Percentiles rank a stretch among this genome's conserved stretches.
These are phyloP conservation scores for Laupala kohalensis DNA, from an alignment of 1,140 invertebrate genomes.

Conservation along the genomic window DNA sequence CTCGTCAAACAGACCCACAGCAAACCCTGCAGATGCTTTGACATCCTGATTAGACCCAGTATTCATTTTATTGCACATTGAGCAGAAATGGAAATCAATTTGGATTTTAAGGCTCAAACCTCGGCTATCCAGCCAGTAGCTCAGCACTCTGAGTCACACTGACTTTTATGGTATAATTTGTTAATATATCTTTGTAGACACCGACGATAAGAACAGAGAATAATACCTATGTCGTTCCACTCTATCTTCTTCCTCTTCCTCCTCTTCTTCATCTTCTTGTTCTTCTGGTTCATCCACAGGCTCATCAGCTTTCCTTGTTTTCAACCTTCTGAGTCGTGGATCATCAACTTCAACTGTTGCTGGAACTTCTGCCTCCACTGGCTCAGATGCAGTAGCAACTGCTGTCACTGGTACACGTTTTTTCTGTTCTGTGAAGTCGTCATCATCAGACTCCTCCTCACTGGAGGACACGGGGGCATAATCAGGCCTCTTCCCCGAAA, in stretches of 20 bases:
- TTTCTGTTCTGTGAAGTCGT: constrained; percentile 62
- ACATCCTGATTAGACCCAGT: too few relatives aligned
- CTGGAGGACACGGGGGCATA: constrained; percentile 71
- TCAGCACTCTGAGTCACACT: too few relatives aligned
- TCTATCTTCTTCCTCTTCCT: constrained; percentile 29
- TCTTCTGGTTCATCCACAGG: constrained; percentile 28
- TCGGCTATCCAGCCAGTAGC: too few relatives aligned
- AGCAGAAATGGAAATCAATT: too few relatives aligned
- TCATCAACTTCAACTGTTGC: constrained; percentile 42
- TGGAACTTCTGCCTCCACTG: constrained; percentile 33
- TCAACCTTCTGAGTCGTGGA: constrained; percentile 54
- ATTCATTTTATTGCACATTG: too few relatives aligned
- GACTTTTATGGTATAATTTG: too few relatives aligned
- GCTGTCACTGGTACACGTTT: constrained; percentile 24
- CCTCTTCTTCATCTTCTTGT: constrained; percentile 29
- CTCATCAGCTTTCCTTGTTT: constrained; percentile 19
- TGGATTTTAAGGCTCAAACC: too few relatives aligned
- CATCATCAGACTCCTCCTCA: constrained; percentile 71
- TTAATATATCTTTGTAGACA: neutral
- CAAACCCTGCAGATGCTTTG: too few relatives aligned
- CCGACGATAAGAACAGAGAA: too few relatives aligned
- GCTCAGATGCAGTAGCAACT: constrained; percentile 15
- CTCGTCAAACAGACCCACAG: too few relatives aligned
- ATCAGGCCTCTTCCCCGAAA: constrained; percentile 85
- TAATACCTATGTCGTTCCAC: constrained; percentile 27